Base-by-base conservation (phyloP, 2,113 vertebrate species). In the Cnemophilus loriae region DNA sequence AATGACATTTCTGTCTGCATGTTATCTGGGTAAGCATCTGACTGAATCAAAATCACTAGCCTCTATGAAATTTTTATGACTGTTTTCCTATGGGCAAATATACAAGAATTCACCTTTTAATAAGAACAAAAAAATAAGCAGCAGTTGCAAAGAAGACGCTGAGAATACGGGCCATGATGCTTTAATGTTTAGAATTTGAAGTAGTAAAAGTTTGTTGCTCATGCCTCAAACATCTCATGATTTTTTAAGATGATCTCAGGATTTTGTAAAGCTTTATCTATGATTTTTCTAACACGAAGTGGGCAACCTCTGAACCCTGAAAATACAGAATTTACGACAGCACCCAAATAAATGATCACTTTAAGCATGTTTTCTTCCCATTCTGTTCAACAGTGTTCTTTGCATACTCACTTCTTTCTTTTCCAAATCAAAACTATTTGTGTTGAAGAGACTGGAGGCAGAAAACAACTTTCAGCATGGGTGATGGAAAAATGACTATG, bases 381-480 rank as follows among this genome's bases (percentile, higher is more conserved):
- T 39, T 89, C 46, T 13, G 16, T 46, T 87, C 68, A 61, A 15
- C 20, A 6, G 3, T 55, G 90, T 79, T 55, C 26, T 90, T 82
- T 57, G 35, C 0, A 0, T 33, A 16, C 9, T 24, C 18, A 44
- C 1, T 0, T n/a, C n/a, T 47, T 60, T 28, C 15, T 42, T 49
- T 11, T 4, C 7, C n/a, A 50, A 89, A 92, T 84, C 44, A 68
- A 68, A 53, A 55, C 14, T n/a, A 63, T 89, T 89, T 56, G 16
- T 35, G 35, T 91, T 24, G 27, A 71, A 90, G 89, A 74, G 41
- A 89, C 41, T 70, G 42, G n/a, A 84, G 74, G 65, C 47, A 87
- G 81, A 96, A 92, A 89, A 81, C 74, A 84, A 71, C 39, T 87
- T 95, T 39, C 33, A 87, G 46, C 37, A 74, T 59, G 56, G 57